A percentile compares a stretch with the other conserved stretches of the same genome.
Evolutionary conservation across 1,140 invertebrate species (phyloP).

Genomic region (Dinoponera quadriceps): DNA sequence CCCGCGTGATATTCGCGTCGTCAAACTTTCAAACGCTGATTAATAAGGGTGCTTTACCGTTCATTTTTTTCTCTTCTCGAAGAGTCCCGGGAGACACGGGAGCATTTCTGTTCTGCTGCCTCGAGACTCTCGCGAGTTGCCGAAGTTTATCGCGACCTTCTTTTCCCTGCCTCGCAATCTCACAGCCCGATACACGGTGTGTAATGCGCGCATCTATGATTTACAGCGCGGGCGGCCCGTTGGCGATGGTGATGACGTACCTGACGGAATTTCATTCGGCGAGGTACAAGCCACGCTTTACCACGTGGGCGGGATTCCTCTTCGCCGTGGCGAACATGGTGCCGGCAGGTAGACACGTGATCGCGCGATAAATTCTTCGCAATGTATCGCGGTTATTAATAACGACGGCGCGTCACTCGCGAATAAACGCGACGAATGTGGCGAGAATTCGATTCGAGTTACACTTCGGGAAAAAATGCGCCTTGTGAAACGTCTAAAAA

Average conservation of each 20-base stretch:
- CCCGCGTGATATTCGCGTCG: too few species aligned
- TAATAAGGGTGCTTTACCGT: background rate
- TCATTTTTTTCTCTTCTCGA: background rate
- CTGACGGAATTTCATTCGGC: constrained; percentile 82
- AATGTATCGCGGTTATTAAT: constrained; percentile 42
- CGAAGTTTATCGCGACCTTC: constrained; percentile 2
- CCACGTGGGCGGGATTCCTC: constrained; percentile 77
- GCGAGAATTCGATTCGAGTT: background rate
- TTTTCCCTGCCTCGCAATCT: constrained; percentile 1
- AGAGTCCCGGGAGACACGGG: background rate
- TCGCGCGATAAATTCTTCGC: constrained; percentile 15
- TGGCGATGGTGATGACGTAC: constrained; percentile 79
- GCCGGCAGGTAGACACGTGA: constrained; percentile 78
- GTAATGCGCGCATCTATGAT: constrained; percentile 28
- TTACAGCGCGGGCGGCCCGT: constrained; percentile 81
- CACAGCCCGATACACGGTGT: constrained; percentile 32
- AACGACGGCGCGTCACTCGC: constrained; percentile 7
- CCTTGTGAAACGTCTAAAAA: constrained; percentile 11
- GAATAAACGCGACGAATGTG: constrained; percentile 36
- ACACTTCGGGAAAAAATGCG: background rate
- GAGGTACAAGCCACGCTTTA: constrained; percentile 75
- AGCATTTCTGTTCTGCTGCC: background rate
- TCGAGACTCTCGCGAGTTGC: too few species aligned
- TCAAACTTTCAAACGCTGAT: constrained; percentile 8
- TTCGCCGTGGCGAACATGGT: constrained; percentile 78